Conservation (phyloP, 2,888 invertebrate species). For the Cantharis nigra region DNA sequence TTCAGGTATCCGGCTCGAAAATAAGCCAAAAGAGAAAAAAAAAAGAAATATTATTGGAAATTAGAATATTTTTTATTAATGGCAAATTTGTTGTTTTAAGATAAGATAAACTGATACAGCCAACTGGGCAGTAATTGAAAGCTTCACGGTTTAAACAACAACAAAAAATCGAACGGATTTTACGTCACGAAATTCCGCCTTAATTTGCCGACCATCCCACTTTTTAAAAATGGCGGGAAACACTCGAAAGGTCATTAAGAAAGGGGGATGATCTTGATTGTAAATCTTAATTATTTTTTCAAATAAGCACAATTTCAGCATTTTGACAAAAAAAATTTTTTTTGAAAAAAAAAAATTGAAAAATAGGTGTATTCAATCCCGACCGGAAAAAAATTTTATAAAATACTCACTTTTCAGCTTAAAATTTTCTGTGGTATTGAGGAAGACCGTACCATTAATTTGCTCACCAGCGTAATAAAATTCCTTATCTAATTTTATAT, state of each 20-base stretch:
- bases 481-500: conserved; percentile 75
- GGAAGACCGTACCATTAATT: conserved; percentile 67
- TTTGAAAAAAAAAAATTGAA: not conserved
- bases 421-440: conserved; percentile 75
- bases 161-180: not conserved
- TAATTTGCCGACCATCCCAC: not conserved
- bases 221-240: not conserved
- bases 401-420: conserved; percentile 69
- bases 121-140: not conserved
- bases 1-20: not conserved
- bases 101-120: not conserved
- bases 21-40: not conserved
- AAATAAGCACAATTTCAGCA: not conserved
- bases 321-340: conserved; percentile 13
- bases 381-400: too few species aligned
- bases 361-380: not conserved
- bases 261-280: not conserved
- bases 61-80: not conserved
- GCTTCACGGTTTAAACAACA: not conserved
- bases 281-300: not conserved
- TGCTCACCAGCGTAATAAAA: conserved; percentile 77
- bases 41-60: not conserved
- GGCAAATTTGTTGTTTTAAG: not conserved
- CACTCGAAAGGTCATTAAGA: not conserved
- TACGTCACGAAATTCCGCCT: not conserved